Evolutionary conservation across 2,888 invertebrate species (phyloP).

Genomic region (Panorpa germanica): DNA sequence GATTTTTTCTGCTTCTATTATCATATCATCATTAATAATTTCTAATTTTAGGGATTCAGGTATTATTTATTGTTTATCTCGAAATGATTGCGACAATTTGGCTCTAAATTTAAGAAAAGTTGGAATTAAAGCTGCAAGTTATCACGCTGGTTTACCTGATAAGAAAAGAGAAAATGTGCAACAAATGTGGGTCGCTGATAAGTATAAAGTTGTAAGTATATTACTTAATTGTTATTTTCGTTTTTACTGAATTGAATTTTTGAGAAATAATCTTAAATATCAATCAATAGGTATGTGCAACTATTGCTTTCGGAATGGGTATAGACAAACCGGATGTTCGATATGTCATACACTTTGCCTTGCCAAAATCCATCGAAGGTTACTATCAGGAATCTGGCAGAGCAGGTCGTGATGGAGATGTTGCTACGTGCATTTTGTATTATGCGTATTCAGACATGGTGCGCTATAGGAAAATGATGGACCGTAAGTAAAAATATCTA

Average conservation of each 20-base stretch:
- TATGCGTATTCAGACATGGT: conserved; percentile 71
- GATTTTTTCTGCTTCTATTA: too few relatives aligned
- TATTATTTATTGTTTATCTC: conserved; percentile 88
- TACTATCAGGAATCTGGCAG: conserved; percentile 97
- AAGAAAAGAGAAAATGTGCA: conserved; percentile 51
- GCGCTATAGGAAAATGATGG: conserved; percentile 48
- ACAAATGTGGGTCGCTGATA: conserved; percentile 69
- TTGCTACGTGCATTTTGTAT: conserved; percentile 70
- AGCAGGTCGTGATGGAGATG: conserved; percentile 84
- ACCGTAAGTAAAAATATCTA: conserved; percentile 28
- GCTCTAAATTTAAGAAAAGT: conserved; percentile 39
- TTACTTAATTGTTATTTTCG: too few relatives aligned
- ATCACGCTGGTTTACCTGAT: conserved; percentile 81
- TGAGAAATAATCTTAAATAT: too few relatives aligned
- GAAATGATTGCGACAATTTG: conserved; percentile 75
- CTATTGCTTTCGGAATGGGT: conserved; percentile 98
- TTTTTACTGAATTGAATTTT: too few relatives aligned
- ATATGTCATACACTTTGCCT: conserved; percentile 79
- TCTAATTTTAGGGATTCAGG: too few relatives aligned
- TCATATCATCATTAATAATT: too few relatives aligned
- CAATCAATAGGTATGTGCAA: conserved; percentile 86
- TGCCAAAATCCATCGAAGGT: conserved; percentile 91
- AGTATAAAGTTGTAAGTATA: conserved; percentile 37
- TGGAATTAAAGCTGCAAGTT: conserved; percentile 55
- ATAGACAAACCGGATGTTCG: conserved; percentile 96